Base-by-base conservation (phyloP, 2,888 invertebrate species). In the Acholoe squamosa region DNA sequence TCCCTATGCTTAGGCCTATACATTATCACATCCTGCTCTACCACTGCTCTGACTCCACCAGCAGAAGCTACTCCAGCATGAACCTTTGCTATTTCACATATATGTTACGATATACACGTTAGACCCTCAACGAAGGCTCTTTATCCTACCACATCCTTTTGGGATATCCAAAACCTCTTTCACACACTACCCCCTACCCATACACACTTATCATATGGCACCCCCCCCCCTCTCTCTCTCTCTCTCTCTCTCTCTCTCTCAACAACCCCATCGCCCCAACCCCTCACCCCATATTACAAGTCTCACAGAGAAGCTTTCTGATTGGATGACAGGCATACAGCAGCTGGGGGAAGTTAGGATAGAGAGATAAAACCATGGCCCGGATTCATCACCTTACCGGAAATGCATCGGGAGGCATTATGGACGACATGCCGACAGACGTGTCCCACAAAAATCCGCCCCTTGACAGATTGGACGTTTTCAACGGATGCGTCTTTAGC, bases 351-450 rank as follows among this genome's bases (percentile, higher is more conserved):
- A 76, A 31, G 76, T 76, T 76, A 76, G 25, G 76, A 31, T 31
- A 25, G 28, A 14, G 43, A 80, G 80, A 80, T 80, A 80, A 80
- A 80, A 80, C 80, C 80, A 0, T 16, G 22, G 16, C 80, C n/a
- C 22, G 80, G 80, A 80, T 80, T 80, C 80, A 80, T 80, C 80
- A 80, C 33, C 34, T 80, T 80, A 80, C 80, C 80, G 80, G 80
- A 80, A 80, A 80, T 80, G 80, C 80, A 80, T 80, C 80, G 33
- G 19, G 43, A n/a, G 80, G 80, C 80, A 80, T 80, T 80, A 80
- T 80, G 80, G 80, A 43, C 80, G 80, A 80, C 80, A 80, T 80
- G 80, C 43, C 80, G 80, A 80, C 80, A 80, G 80, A 80, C 80
- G 43, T 25, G 25, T 33, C 80, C 43, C 34, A 43, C 80, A 43